A percentile compares a stretch with the other conserved stretches of the same genome.
phyloP scores from a whole-genome alignment of 2,113 vertebrate species.

The Oreochromis aureus region DNA sequence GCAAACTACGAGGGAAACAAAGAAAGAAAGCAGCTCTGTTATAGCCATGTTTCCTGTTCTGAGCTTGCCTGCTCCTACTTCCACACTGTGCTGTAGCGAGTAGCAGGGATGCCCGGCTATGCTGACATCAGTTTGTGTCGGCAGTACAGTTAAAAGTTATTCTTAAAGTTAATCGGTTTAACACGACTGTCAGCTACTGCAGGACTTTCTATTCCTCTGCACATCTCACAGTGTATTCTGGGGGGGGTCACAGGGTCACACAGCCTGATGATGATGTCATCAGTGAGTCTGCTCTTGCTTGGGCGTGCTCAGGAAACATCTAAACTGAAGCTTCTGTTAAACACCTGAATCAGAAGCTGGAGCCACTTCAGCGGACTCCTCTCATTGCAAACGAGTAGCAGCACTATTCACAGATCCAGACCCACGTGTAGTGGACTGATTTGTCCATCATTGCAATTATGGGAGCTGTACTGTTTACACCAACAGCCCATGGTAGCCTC shows the following conservation, averaged over 20 bases:
- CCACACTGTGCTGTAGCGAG: background rate
- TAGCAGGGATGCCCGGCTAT: background rate
- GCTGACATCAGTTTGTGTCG: background rate
- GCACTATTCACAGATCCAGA: background rate
- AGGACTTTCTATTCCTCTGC: background rate
- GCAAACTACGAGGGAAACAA: background rate
- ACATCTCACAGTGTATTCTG: background rate
- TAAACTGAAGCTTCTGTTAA: background rate
- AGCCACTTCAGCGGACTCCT: background rate
- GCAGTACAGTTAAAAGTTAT: background rate
- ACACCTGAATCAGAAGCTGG: background rate
- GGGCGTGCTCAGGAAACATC: background rate
- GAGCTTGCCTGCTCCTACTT: background rate
- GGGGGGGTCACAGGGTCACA: background rate
- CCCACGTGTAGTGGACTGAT: background rate
- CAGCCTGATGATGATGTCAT: background rate
- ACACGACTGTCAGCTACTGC: background rate
- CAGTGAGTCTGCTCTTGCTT: background rate
- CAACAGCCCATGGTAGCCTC: background rate
- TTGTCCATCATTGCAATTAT: background rate
- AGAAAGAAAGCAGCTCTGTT: fast-evolving
- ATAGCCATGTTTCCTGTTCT: background rate
- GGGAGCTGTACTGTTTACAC: background rate
- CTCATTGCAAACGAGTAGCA: fast-evolving
- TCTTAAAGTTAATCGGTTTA: fast-evolving